phyloP scores from a whole-genome alignment of 2,888 invertebrate species.

The Blastobasis lacticolella region DNA sequence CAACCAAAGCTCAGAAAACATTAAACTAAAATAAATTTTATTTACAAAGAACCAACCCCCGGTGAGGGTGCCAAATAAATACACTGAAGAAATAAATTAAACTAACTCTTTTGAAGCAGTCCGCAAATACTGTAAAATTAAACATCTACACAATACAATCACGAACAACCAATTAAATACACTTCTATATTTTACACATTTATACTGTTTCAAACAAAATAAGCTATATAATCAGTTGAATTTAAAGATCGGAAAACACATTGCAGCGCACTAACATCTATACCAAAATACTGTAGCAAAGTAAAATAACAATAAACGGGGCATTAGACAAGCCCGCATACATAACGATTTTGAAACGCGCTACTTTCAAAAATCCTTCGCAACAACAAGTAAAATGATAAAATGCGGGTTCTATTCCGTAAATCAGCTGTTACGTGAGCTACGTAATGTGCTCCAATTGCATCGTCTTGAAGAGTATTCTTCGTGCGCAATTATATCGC shows the following conservation, averaged over 20 bases:
- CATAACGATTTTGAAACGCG: not conserved
- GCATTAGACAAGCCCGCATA: too few species aligned
- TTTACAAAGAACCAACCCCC: slow-evolving; percentile 3
- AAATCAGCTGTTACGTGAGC: not conserved
- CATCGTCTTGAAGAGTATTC: too few species aligned
- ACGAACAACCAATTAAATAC: too few species aligned
- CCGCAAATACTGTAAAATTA: slow-evolving; percentile 10
- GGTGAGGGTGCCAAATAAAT: not conserved
- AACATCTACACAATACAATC: not conserved
- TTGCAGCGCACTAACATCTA: too few species aligned
- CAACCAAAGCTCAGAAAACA: not conserved
- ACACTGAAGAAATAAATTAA: not conserved
- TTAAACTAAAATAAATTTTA: not conserved
- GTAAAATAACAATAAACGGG: too few species aligned
- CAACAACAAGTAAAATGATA: not conserved
- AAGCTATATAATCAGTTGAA: too few species aligned
- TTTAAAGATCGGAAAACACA: too few species aligned
- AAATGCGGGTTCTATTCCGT: not conserved
- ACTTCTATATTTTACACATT: too few species aligned
- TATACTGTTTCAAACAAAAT: too few species aligned
- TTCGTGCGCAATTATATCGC: too few species aligned
- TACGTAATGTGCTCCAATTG: not conserved
- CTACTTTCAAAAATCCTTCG: slow-evolving; percentile 1
- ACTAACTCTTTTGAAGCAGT: slow-evolving; percentile 14
- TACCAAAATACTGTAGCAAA: too few species aligned